A percentile compares a stretch with the other conserved stretches of the same genome.
These are phyloP conservation scores for Okamejei kenojei DNA, from an alignment of 2,797 vertebrate genomes.

Conservation along the genomic window DNA sequence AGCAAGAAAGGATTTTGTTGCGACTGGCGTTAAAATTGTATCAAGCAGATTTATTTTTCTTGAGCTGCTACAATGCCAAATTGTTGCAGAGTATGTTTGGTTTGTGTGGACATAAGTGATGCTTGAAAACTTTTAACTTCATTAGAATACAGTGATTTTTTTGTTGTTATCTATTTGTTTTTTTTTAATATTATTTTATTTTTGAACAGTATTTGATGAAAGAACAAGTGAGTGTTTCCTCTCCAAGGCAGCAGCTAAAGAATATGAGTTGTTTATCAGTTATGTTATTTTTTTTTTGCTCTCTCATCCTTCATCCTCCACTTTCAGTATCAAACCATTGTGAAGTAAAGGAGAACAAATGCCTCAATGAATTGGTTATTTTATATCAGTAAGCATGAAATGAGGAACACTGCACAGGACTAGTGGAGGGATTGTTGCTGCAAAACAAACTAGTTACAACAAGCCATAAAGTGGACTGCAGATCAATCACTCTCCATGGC, in stretches of 20 bases:
- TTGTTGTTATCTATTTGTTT: neutral
- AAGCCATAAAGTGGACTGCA: neutral
- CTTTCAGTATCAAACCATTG: neutral
- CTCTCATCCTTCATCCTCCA: neutral
- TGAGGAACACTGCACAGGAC: neutral
- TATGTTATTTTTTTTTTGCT: neutral
- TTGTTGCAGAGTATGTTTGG: neutral
- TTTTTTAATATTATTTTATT: slow-evolving; percentile 5
- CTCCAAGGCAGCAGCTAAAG: neutral
- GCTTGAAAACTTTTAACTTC: neutral
- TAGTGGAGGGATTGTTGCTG: neutral
- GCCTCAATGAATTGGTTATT: neutral
- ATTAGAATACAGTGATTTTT: neutral
- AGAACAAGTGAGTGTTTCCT: neutral
- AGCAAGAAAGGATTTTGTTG: neutral
- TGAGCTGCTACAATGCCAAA: too few species aligned
- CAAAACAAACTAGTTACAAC: too few species aligned
- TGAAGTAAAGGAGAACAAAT: neutral
- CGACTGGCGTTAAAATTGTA: neutral
- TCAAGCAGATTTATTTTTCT: neutral
- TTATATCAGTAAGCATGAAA: neutral
- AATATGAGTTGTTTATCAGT: neutral
- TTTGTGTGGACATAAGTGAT: neutral
- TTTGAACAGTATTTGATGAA: neutral
- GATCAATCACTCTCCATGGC: neutral